These are phyloP conservation scores for Pterostichus niger DNA, from an alignment of 2,888 invertebrate genomes.

Conservation along the genomic window DNA sequence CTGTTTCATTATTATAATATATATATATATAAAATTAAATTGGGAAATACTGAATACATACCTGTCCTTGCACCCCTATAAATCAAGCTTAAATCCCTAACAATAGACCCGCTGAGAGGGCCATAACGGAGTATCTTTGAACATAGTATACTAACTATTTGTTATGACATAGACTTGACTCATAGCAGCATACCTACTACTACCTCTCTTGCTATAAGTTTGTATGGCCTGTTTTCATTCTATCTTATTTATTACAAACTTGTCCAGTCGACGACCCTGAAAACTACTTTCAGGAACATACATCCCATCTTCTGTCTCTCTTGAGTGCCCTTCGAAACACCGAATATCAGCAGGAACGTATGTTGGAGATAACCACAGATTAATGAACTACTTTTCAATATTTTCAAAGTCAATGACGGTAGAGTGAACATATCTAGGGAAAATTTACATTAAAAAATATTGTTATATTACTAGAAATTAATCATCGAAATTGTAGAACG, in stretches of 20 bases:
- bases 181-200: not conserved
- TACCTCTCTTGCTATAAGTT: not conserved
- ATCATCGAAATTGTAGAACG: no score
- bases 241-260: conserved; percentile 10
- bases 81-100: no score
- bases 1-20: no score
- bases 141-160: not conserved
- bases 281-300: not conserved
- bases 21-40: no score
- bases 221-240: conserved; percentile 27
- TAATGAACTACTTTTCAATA: conserved; percentile 37
- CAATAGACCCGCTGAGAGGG: no score
- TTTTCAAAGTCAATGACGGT: conserved; percentile 46
- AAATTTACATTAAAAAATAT: no score
- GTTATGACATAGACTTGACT: conserved; percentile 1
- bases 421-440: no score
- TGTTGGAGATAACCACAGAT: not conserved
- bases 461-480: no score
- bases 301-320: conserved; percentile 14
- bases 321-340: not conserved
- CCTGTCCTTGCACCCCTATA: no score
- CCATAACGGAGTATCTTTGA: no score
- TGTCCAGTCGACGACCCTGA: conserved; percentile 21
- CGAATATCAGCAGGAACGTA: not conserved
- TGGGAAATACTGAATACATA: no score